These are phyloP conservation scores for Anarhynchus alexandrinus DNA, from an alignment of 2,113 vertebrate species.

Conservation along the genomic window DNA sequence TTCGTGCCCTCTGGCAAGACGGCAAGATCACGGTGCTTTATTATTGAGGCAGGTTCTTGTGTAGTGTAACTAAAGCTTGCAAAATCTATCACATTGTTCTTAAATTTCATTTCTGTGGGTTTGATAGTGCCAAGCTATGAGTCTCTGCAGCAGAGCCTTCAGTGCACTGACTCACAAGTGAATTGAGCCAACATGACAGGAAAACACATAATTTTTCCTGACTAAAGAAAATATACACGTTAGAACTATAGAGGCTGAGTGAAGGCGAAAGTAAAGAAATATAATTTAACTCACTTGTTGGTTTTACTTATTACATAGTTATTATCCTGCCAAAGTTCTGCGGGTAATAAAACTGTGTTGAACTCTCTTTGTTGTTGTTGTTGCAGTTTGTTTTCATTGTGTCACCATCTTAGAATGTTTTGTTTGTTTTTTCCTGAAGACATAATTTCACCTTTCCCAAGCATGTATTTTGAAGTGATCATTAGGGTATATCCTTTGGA, in stretches of 20 bases:
- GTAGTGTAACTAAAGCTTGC: not conserved
- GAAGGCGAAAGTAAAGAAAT: constrained; percentile 40
- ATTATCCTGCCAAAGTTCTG: constrained; percentile 33
- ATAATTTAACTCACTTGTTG: constrained; percentile 22
- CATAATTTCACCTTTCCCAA: constrained; percentile 40
- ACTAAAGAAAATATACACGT: constrained; percentile 11
- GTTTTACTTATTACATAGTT: constrained; percentile 20
- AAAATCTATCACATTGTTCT: constrained; percentile 7
- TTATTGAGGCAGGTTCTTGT: not conserved
- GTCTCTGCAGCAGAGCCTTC: not conserved
- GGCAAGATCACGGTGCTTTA: not conserved
- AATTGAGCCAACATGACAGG: constrained; percentile 20
- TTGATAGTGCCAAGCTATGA: not conserved
- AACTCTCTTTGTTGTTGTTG: not conserved
- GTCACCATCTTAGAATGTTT: constrained; percentile 23
- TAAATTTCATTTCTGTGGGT: constrained; percentile 6
- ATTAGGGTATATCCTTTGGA: not conserved
- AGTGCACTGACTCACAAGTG: not conserved
- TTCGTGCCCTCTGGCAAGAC: not conserved
- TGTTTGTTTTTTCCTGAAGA: constrained; percentile 9
- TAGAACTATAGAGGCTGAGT: constrained; percentile 18
- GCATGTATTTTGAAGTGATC: constrained; percentile 34
- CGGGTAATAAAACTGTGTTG: constrained; percentile 36
- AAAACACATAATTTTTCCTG: constrained; percentile 7
- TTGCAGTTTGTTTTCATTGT: constrained; percentile 12